These are phyloP conservation scores for Etheostoma nigrum DNA, from an alignment of 2,797 vertebrate species.

Conservation along the genomic window DNA sequence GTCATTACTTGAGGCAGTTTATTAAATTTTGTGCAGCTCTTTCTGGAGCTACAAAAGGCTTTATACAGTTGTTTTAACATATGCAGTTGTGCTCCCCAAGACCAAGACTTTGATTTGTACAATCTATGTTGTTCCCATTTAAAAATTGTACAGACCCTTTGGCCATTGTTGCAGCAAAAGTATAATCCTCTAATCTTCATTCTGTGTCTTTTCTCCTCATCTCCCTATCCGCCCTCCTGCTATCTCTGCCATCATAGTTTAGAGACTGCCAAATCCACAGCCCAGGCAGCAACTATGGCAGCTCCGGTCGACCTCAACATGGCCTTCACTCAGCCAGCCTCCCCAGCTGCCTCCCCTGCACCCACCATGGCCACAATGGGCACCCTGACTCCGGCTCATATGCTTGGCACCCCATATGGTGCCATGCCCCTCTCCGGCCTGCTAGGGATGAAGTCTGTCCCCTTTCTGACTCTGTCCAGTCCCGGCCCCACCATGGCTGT, in stretches of 20 bases:
- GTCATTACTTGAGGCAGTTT: no score
- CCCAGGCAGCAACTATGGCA: constrained; percentile 89
- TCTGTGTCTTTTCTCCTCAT: constrained; percentile 23
- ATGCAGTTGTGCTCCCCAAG: not conserved
- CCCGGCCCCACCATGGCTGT: constrained; percentile 83
- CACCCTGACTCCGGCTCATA: constrained; percentile 84
- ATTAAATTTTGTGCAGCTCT: not conserved
- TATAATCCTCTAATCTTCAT: constrained; percentile 60
- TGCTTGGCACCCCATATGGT: constrained; percentile 89
- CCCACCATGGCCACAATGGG: constrained; percentile 86
- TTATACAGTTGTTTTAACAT: not conserved
- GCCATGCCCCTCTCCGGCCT: constrained; percentile 92
- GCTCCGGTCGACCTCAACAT: constrained; percentile 90
- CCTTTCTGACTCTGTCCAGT: constrained; percentile 92
- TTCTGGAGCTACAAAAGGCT: not conserved
- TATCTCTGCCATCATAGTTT: constrained; percentile 82
- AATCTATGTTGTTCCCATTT: constrained; percentile 18
- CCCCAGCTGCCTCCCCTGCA: constrained; percentile 80
- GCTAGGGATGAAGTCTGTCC: constrained; percentile 92
- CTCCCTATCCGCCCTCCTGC: constrained; percentile 19
- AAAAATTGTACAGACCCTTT: constrained; percentile 31
- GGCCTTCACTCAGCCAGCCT: constrained; percentile 89
- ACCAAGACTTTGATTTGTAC: constrained; percentile 5
- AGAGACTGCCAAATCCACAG: constrained; percentile 97
- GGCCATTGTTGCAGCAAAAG: constrained; percentile 55